Base-by-base conservation (phyloP, 2,113 vertebrate species). In the Megalops atlanticus region DNA sequence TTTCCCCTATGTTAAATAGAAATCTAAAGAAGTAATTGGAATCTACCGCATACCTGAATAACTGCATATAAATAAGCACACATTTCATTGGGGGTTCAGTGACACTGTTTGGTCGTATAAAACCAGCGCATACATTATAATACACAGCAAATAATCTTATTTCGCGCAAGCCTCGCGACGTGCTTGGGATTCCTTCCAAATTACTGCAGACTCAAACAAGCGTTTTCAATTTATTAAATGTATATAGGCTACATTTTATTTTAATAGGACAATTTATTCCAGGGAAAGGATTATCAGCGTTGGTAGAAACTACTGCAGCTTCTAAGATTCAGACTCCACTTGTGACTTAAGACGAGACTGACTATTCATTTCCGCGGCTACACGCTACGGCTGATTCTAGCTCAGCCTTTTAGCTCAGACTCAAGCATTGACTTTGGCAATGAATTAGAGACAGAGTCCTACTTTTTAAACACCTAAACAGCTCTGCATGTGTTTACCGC, bases 11-110 rank as follows among this genome's bases (percentile, higher is more conserved):
- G 94, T 94, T 95, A 95, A 95, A 95, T 92, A 95, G 92, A 95
- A 94, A 94, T 94, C 93, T 95, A 93, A 94, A 94, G 92, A 94
- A 92, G 94, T 94, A 95, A 97, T 96, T 95, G 58, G 58, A 64
- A 64, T 96, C 95, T 95, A 95, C 92, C 94, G 94, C 94, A 95
- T 95, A 96, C 93, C 94, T 95, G 94, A 95, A 94, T 95, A 94
- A 93, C 94, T 96, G 94, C 94, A 95, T 96, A 94, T 94, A 92
- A 96, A 64, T 64, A 64, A 93, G 92, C 81, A 85, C 85, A 87
- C 87, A 90, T 92, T 92, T 92, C 89, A 91, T 64, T 16, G 58
- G 58, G 58, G 58, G 58, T 31, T 64, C 58, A 64, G 58, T 64
- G 58, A 64, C 58, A 64, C 58, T 91, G 88, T 90, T 93, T 91